Percentiles rank a stretch among this genome's conserved stretches.
Evolutionary conservation across 2,888 invertebrate genomes (phyloP).

Genomic region (Drosophila barbarae): DNA sequence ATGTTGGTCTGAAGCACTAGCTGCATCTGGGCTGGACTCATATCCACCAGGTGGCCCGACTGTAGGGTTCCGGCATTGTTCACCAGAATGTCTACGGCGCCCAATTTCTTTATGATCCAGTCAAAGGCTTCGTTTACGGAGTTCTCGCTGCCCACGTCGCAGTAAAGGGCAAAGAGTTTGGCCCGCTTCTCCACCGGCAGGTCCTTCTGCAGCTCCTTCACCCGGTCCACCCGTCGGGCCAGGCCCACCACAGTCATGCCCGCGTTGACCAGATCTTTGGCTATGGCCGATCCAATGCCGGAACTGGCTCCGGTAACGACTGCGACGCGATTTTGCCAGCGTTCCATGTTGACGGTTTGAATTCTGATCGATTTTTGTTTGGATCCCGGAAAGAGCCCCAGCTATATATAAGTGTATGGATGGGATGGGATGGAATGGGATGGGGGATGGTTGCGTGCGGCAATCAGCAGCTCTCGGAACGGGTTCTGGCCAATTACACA

Average conservation of each 20-base stretch:
- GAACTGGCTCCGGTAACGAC: constrained; percentile 84
- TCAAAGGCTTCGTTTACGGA: constrained; percentile 82
- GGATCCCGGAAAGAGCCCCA: not conserved
- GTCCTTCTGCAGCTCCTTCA: constrained; percentile 77
- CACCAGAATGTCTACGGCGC: constrained; percentile 82
- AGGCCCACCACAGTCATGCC: constrained; percentile 82
- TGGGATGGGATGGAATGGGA: not conserved
- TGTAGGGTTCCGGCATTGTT: constrained; percentile 82
- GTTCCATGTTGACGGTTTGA: constrained; percentile 79
- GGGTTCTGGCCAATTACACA: constrained; percentile 4
- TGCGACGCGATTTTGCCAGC: constrained; percentile 83
- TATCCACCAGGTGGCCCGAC: constrained; percentile 60
- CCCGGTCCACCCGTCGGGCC: constrained; percentile 80
- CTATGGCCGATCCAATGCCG: constrained; percentile 82
- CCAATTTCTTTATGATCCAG: constrained; percentile 80
- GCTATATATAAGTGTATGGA: constrained; percentile 11
- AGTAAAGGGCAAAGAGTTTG: constrained; percentile 67
- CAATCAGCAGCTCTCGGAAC: constrained; percentile 6
- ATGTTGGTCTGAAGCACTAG: constrained; percentile 80
- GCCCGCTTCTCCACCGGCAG: constrained; percentile 61
- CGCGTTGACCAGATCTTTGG: constrained; percentile 78
- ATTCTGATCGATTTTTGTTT: constrained; percentile 6
- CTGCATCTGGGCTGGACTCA: constrained; percentile 50
- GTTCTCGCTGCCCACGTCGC: constrained; percentile 81
- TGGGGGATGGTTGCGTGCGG: constrained; percentile 17